These are phyloP conservation scores for Orchesella cincta DNA, from an alignment of 1,140 invertebrate genomes.

Conservation along the genomic window DNA sequence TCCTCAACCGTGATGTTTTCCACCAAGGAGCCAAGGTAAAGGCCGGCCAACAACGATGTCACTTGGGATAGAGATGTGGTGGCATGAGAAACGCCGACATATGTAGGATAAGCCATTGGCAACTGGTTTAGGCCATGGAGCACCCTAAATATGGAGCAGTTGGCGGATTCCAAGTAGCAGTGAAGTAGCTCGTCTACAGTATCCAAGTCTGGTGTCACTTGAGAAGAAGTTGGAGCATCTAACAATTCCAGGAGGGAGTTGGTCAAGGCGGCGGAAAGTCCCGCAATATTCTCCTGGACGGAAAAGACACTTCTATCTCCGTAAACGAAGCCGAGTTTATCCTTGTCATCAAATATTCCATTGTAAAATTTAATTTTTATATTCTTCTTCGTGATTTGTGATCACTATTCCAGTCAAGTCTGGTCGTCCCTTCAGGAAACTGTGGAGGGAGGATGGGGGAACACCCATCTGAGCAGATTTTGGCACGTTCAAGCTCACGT, in stretches of 20 bases:
- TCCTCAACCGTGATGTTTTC: slow-evolving; percentile 52
- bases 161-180: slow-evolving; percentile 73
- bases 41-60: slow-evolving; percentile 60
- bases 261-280: slow-evolving; percentile 47
- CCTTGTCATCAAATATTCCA: slow-evolving; percentile 73
- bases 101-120: slow-evolving; percentile 50
- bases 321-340: slow-evolving; percentile 65
- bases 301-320: slow-evolving; percentile 57
- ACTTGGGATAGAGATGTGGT: slow-evolving; percentile 58
- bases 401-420: slow-evolving; percentile 68
- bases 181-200: slow-evolving; percentile 71
- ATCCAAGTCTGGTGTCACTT: not conserved
- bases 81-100: slow-evolving; percentile 61
- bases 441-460: slow-evolving; percentile 84
- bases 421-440: slow-evolving; percentile 67
- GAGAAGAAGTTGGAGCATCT: slow-evolving; percentile 2
- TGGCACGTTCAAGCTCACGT: no score
- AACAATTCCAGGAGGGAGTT: slow-evolving; percentile 40
- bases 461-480: no score
- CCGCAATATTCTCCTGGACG: slow-evolving; percentile 38
- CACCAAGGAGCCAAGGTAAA: slow-evolving; percentile 61
- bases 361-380: slow-evolving; percentile 80
- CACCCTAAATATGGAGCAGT: slow-evolving; percentile 69
- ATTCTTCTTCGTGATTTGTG: slow-evolving; percentile 66
- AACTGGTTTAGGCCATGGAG: slow-evolving; percentile 57